Base-by-base conservation (phyloP, 1,140 invertebrate genomes). In the Neelides sp. region DNA sequence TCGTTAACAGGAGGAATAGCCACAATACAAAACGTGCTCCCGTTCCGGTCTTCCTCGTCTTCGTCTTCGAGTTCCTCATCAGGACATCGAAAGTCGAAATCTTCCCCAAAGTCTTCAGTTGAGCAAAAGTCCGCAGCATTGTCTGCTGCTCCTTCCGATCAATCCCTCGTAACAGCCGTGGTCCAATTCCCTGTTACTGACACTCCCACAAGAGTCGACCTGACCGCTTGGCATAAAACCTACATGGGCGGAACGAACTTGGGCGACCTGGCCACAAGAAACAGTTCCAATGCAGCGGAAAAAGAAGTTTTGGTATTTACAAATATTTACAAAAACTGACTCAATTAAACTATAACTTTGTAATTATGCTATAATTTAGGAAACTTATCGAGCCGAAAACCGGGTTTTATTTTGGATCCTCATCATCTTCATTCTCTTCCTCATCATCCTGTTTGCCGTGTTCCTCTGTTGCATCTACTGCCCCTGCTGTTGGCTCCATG, bases 401-500 rank as follows among this genome's bases (percentile, higher is more conserved):
- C 36, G 48, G 39, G 41, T 43, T n/a, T 24, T 60, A 19, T 60
- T 60, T 30, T 60, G 58, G 58, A 45, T 60, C 15, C 43, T 60
- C 8, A 56, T 60, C 15, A 20, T 49, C 4, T 55, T 60, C 15
- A 22, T 60, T 22, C 34, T 60, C 15, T 36, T 60, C 24, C 49
- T 60, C 1, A 34, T 60, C 7, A 10, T 60, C 3, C 45, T 57
- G 2, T 60, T 60, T 42, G 32, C 34, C 1, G 37, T 60, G 3
- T 60, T 60, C 35, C 41, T 60, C 3, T 56, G 48, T 26, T 60
- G 58, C 26, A 50, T 60, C 15, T 60, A 54, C 40, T 60, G 58
- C 20, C 58, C 58, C 3, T 56, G 54, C 17, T 60, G 58, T 39
- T 57, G 47, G 46, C 43, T 55, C 12, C 48, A 53, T 26, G 34